Base-by-base conservation (phyloP, 2,113 vertebrate genomes). In the Lagopus leucura region DNA sequence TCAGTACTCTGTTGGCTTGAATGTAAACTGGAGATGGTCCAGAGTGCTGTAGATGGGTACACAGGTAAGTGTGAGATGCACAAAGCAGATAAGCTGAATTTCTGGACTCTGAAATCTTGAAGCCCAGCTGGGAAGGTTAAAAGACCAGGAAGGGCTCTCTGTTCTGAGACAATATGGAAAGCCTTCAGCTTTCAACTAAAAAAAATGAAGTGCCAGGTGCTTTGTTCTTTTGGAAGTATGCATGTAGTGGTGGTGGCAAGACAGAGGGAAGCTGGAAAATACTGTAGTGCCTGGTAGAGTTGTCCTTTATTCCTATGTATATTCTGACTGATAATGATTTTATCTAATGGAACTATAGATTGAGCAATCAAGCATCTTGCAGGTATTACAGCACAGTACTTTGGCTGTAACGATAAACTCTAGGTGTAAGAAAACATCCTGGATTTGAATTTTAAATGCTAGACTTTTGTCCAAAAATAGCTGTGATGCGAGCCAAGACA, bases 51-150 rank as follows among this genome's bases (percentile, higher is more conserved):
- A 60, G 14, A 0, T 55, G 77, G 19, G 15, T 45, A 60, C 27
- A 15, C 8, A 16, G 43, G 24, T 57, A 48, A 0, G 1, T 10
- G 2, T 0, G 1, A 70, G 57, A 6, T 40, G 30, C 34, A 15
- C 30, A 70, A 60, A 84, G n/a, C 12, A 11, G 58, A 47, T 20
- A 52, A 84, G 38, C 38, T 71, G 25, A 15, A 61, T 70, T 75
- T 70, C 50, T 38, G 24, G 15, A n/a, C 72, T 72, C 3, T n/a
- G 70, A 50, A 82, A 34, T 30, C 63, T 52, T 55, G 36, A 87
- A 73, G 43, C 7, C 43, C 54, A 69, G 1, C 34, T 16, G 50
- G n/a, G 60, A 64, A 15, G 21, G 28, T 72, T 47, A 11, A 81
- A 90, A 71, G 21, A 75, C 10, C 18, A 54, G 38, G 18, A 81